Conservation (phyloP, 1,140 invertebrate genomes). For the Lordiphosa clarofinis region DNA sequence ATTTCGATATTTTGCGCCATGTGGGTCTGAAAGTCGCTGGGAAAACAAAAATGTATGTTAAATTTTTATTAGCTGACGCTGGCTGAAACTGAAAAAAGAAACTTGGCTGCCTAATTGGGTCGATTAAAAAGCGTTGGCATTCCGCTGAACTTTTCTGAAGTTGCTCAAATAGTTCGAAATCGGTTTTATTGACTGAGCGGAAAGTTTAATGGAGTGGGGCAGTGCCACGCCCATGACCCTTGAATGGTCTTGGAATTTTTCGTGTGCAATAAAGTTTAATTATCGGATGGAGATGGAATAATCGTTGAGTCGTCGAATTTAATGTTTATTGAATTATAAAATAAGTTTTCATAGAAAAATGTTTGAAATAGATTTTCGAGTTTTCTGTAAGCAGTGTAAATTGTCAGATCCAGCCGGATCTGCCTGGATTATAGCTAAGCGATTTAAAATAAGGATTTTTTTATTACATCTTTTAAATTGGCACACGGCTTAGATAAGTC, state of each 20-base stretch:
- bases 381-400: no score
- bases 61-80: conserved; percentile 51
- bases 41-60: conserved; percentile 45
- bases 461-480: no score
- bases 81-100: conserved; percentile 31
- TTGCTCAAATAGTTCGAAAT: conserved; percentile 60
- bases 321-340: no score
- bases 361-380: no score
- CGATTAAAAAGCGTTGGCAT: conserved; percentile 61
- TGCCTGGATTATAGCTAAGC: no score
- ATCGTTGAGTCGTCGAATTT: no score
- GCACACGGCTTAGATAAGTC: no score
- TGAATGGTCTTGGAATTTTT: conserved; percentile 33
- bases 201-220: conserved; percentile 56
- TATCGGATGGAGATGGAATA: conserved; percentile 25
- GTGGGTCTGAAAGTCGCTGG: conserved; percentile 36
- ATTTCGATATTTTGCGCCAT: conserved; percentile 61
- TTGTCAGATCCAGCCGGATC: no score
- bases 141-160: conserved; percentile 51
- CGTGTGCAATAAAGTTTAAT: conserved; percentile 41
- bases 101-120: conserved; percentile 62
- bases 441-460: no score
- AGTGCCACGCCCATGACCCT: conserved; percentile 8
- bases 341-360: no score
- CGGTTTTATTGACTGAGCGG: conserved; percentile 57